phyloP scores from a whole-genome alignment of 2,113 vertebrate species.

The Triplophysa tibetana region DNA sequence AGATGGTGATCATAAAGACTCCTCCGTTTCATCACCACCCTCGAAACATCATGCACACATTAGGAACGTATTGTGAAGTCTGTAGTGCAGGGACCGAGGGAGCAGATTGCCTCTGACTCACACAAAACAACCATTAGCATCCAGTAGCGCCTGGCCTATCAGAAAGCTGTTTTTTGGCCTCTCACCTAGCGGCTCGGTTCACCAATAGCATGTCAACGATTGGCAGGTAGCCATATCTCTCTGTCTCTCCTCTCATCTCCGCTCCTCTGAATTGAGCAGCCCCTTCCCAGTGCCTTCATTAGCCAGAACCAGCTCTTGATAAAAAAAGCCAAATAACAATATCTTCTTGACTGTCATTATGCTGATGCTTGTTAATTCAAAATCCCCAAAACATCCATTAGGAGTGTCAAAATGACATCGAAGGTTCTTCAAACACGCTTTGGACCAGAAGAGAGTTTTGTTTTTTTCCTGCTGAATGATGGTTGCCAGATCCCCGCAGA shows the following conservation, averaged over 20 bases:
- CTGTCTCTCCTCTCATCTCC: not conserved
- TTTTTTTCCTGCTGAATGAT: constrained; percentile 38
- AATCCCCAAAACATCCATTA: constrained; percentile 27
- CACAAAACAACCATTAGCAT: constrained; percentile 48
- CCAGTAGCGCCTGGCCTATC: constrained; percentile 33
- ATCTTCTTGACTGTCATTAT: not conserved
- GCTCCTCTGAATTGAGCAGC: constrained; percentile 23
- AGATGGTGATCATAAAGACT: not conserved
- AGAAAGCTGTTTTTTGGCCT: constrained; percentile 14
- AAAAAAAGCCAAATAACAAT: not conserved
- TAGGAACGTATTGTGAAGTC: not conserved
- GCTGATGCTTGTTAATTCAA: constrained; percentile 1
- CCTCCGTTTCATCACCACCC: constrained; percentile 14
- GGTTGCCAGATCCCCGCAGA: constrained; percentile 47
- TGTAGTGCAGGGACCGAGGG: not conserved
- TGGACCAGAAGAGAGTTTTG: constrained; percentile 8
- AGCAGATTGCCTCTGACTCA: constrained; percentile 35
- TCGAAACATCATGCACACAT: not conserved
- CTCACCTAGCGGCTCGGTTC: constrained; percentile 39
- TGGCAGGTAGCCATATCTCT: constrained; percentile 29
- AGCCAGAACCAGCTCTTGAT: not conserved
- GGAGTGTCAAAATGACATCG: constrained; percentile 19
- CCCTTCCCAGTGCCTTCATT: constrained; percentile 26
- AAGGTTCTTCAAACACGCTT: constrained; percentile 19
- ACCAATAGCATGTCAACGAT: not conserved